Base-by-base conservation (phyloP, 2,888 invertebrate species). In the Epinotia nisella region DNA sequence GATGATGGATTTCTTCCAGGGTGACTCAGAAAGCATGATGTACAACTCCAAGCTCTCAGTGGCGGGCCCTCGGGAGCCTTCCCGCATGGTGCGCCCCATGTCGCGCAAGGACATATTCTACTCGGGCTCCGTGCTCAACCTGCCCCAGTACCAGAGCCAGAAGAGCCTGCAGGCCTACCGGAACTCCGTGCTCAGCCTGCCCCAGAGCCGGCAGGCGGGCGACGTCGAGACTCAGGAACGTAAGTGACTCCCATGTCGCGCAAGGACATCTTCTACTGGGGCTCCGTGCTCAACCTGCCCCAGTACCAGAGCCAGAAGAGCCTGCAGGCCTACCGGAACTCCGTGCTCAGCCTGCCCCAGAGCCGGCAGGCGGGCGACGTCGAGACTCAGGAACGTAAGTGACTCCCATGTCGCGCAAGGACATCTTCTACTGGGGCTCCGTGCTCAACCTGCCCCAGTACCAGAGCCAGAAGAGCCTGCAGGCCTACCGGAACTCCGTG, bases 41-140 rank as follows among this genome's bases (percentile, higher is more conserved):
- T 96, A 95, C 78, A 95, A 96, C 74, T 96, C 96, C 0, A 96
- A 96, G 85, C 84, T 96, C 73, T 96, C 95, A 0, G 90, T 95
- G 0, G 89, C 96, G 0, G 89, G 86, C 0, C 80, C 85, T 0
- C 81, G 77, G 29, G 92, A 91, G 71, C 85, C 88, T 0, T 88
- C 95, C 0, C 94, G 96, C 77, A 97, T 98, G 94, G 96, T 98
- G 17, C 95, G 98, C 19, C 99, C 99, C 3, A 91, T 99, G 91
- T 98, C 98, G 9, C 95, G 98, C 69, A 98, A 98, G 85, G 99
- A 99, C 90, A 99, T 99, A 83, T 99, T 99, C 94, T 99, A 99
- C 91, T 98, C 98, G 2, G 99, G 99, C 41, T 98, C 98, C 61
- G 97, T 99, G 29, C 95, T 97, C 75, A 98, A 99, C 91, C 94